A percentile compares a stretch with the other conserved stretches of the same genome.
Conservation (phyloP, 1,140 invertebrate species). For the Zaprionus ghesquierei region DNA sequence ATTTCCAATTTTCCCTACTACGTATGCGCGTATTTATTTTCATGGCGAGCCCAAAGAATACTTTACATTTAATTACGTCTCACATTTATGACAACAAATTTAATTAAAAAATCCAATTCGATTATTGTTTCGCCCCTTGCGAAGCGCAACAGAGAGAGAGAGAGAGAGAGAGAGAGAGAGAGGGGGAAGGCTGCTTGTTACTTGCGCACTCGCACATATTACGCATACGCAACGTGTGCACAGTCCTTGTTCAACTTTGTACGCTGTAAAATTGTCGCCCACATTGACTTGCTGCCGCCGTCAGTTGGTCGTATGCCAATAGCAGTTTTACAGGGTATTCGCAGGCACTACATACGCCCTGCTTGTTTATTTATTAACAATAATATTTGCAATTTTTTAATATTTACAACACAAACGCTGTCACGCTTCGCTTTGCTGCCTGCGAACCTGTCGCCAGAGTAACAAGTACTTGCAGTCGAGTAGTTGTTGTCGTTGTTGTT, state of each 20-base stretch:
- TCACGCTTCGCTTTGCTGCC: constrained; percentile 1
- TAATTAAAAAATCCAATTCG: constrained; percentile 65
- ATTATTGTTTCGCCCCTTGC: constrained; percentile 20
- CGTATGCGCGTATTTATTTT: background rate
- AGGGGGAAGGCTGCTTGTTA: background rate
- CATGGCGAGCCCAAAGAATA: constrained; percentile 16
- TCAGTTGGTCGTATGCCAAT: too few relatives aligned
- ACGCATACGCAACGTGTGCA: constrained; percentile 38
- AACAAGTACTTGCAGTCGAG: constrained; percentile 4
- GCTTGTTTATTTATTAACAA: constrained; percentile 54
- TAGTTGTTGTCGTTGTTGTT: background rate
- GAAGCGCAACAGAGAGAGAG: background rate
- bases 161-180: background rate
- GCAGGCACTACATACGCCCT: background rate
- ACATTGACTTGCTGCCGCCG: background rate
- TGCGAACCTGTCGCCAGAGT: background rate
- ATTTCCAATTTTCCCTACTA: background rate
- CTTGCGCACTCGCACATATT: constrained; percentile 31
- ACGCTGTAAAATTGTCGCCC: background rate
- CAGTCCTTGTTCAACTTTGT: background rate
- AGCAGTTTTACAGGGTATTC: constrained; percentile 1
- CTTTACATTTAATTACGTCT: constrained; percentile 47
- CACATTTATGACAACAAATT: constrained; percentile 54
- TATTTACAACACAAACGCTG: constrained; percentile 50
- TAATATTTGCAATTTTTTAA: constrained; percentile 51